A percentile compares a stretch with the other conserved stretches of the same genome.
Conservation (phyloP, 2,113 vertebrate genomes). For the Cavia aperea region DNA sequence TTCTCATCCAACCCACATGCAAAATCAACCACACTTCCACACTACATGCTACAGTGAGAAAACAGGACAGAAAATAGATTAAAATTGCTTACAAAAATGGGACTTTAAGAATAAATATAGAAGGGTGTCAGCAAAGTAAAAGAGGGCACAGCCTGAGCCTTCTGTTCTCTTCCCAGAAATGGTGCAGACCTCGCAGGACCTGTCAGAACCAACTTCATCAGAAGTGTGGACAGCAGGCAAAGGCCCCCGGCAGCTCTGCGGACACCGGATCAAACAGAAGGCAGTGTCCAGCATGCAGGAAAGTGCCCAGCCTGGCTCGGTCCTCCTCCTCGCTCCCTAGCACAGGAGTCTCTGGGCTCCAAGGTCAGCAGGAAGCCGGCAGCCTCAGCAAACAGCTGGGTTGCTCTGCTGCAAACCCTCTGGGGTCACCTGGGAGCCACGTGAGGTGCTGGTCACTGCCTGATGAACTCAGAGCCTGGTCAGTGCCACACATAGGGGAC, state of each 20-base stretch:
- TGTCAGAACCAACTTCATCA: not conserved
- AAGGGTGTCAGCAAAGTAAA: not conserved
- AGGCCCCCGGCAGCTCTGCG: not conserved
- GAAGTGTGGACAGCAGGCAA: not conserved
- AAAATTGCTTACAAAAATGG: not conserved
- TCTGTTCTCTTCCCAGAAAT: no score
- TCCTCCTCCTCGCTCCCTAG: no score
- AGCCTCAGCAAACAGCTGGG: rapidly evolving
- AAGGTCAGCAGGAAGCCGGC: not conserved
- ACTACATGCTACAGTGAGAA: not conserved
- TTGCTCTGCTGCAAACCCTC: not conserved
- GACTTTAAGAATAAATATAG: not conserved
- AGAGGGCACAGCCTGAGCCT: no score
- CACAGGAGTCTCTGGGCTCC: not conserved
- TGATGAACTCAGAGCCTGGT: not conserved
- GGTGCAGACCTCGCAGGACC: no score
- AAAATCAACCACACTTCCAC: not conserved
- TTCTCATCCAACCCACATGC: not conserved
- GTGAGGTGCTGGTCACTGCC: not conserved
- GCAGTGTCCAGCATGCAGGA: not conserved
- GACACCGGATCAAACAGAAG: not conserved
- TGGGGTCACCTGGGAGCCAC: rapidly evolving
- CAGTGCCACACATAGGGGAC: not conserved
- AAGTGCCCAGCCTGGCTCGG: not conserved
- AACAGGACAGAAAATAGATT: not conserved